These are phyloP conservation scores for Enteromius argenteus DNA, from an alignment of 2,797 vertebrate genomes.

Conservation along the genomic window DNA sequence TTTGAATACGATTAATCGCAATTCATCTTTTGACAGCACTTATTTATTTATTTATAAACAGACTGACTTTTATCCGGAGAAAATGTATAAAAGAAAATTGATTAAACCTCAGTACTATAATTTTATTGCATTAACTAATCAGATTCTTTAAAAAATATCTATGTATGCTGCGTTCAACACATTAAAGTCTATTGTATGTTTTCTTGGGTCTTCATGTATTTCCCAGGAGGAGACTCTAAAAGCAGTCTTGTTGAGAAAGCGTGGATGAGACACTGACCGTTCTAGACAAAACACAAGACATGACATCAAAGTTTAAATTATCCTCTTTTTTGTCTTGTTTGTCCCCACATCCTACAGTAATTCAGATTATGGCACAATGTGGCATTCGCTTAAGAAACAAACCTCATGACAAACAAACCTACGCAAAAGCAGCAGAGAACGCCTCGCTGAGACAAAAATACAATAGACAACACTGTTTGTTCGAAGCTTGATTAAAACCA, in stretches of 20 bases:
- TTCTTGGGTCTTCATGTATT: conserved; percentile 57
- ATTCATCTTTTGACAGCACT: no score
- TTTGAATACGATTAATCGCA: no score
- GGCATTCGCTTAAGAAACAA: conserved; percentile 62
- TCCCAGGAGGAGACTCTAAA: conserved; percentile 35
- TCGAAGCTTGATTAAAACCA: conserved; percentile 52
- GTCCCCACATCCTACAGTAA: conserved; percentile 66
- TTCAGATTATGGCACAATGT: conserved; percentile 60
- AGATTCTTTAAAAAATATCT: conserved; percentile 61
- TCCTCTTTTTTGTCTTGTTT: conserved; percentile 55
- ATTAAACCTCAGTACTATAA: neutral
- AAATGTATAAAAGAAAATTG: neutral
- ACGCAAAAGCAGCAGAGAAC: conserved; percentile 62
- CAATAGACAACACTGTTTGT: conserved; percentile 55
- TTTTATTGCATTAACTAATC: neutral
- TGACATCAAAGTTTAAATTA: conserved; percentile 61
- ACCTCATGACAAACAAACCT: conserved; percentile 60
- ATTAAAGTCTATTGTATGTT: conserved; percentile 67
- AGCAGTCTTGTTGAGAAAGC: conserved; percentile 28
- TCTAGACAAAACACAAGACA: conserved; percentile 62
- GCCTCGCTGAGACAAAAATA: conserved; percentile 58
- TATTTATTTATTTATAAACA: no score
- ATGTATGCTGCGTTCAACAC: conserved; percentile 61
- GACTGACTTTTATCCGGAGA: neutral
- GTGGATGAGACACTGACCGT: conserved; percentile 39